These are phyloP conservation scores for Oppia nitens DNA, from an alignment of 1,140 invertebrate genomes.

Conservation along the genomic window DNA sequence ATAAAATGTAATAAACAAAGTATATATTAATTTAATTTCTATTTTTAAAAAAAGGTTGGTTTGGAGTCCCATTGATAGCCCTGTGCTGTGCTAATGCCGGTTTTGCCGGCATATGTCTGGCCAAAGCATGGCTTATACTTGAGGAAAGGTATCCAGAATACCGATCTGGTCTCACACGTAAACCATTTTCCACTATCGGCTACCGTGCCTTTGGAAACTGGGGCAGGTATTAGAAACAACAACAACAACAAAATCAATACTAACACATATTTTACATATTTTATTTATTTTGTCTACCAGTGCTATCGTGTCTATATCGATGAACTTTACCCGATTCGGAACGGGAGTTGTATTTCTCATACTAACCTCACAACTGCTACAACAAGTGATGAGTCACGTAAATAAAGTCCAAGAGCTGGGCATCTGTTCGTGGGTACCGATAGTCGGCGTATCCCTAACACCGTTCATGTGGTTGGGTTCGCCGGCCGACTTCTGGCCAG, in stretches of 20 bases:
- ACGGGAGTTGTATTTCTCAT: slow-evolving; percentile 48
- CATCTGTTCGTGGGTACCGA: slow-evolving; percentile 43
- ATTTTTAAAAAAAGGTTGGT: slow-evolving; percentile 10
- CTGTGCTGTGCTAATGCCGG: not conserved
- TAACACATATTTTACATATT: not conserved
- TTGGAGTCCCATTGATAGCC: slow-evolving; percentile 13
- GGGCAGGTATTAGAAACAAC: slow-evolving; percentile 18
- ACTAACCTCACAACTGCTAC: slow-evolving; percentile 43
- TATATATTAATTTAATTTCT: no score
- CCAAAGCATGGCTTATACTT: slow-evolving; percentile 15
- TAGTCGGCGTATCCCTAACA: slow-evolving; percentile 40
- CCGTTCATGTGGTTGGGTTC: slow-evolving; percentile 49
- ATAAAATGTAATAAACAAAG: no score
- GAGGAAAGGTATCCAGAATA: slow-evolving; percentile 17
- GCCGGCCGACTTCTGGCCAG: slow-evolving; percentile 48
- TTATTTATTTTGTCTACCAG: not conserved
- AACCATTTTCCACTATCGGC: slow-evolving; percentile 15
- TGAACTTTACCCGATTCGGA: slow-evolving; percentile 48
- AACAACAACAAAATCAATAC: not conserved
- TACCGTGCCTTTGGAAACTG: slow-evolving; percentile 1
- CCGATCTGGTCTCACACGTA: not conserved
- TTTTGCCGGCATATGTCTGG: slow-evolving; percentile 5
- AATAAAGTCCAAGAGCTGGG: slow-evolving; percentile 28
- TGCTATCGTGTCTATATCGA: slow-evolving; percentile 3
- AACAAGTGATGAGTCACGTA: slow-evolving; percentile 35